Evolutionary conservation across 2,113 vertebrate genomes (phyloP).

Genomic region (Melanocharis versteri): DNA sequence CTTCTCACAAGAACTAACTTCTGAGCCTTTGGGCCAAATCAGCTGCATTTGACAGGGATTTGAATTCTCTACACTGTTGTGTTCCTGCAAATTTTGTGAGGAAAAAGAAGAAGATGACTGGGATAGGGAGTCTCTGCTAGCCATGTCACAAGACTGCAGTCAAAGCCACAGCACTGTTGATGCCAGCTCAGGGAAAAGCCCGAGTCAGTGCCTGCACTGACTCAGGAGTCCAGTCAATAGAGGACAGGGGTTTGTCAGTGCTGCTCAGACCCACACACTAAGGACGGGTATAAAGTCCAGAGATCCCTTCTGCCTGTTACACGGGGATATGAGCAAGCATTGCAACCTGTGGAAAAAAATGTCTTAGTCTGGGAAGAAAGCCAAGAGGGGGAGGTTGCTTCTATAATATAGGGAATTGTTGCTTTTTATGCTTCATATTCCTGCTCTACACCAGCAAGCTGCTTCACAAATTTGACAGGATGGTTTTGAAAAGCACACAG

Average conservation of each 20-base stretch:
- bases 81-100: not conserved
- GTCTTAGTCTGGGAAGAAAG: not conserved
- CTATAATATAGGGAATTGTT: not conserved
- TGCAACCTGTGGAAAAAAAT: not conserved
- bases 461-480: not conserved
- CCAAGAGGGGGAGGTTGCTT: not conserved
- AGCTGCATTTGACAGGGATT: not conserved
- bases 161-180: not conserved
- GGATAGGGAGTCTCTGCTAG: not conserved
- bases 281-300: not conserved
- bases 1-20: not conserved
- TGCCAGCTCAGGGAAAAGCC: not conserved
- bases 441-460: not conserved
- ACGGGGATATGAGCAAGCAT: not conserved
- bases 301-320: not conserved
- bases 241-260: not conserved
- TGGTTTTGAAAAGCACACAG: not conserved
- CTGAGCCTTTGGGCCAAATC: not conserved
- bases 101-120: not conserved
- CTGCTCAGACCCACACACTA: not conserved
- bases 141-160: not conserved
- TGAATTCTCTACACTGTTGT: not conserved
- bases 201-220: not conserved
- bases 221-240: not conserved
- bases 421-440: not conserved